Evolutionary conservation across 53 echinoderm and acorn worm genomes (phyloP).

Genomic region (Echinarachnius parma): DNA sequence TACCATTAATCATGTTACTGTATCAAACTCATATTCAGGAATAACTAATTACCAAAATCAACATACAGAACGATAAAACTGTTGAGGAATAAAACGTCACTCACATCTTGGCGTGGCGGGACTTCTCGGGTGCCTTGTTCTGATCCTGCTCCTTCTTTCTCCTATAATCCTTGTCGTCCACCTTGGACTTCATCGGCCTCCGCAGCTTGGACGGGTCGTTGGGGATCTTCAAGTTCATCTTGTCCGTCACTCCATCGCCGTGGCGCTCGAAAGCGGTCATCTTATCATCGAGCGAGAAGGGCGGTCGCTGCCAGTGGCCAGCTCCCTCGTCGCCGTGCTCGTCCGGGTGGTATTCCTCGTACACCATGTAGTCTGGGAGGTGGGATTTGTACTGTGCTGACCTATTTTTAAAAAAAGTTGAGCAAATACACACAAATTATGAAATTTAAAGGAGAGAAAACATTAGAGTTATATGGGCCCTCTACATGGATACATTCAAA

Average conservation of each 20-base stretch:
- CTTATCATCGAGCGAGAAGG: slow-evolving; percentile 84
- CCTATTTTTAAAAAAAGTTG: no score
- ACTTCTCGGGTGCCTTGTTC: slow-evolving; percentile 10
- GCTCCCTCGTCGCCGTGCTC: slow-evolving; percentile 38
- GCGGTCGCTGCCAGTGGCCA: slow-evolving; percentile 52
- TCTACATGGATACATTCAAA: no score
- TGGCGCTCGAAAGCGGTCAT: slow-evolving; percentile 79
- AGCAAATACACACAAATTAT: no score
- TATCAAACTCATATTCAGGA: no score
- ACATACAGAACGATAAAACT: no score
- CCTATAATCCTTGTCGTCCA: slow-evolving; percentile 28
- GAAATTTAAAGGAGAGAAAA: no score
- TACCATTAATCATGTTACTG: no score
- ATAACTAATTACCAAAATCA: no score
- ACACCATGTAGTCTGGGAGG: slow-evolving; percentile 97
- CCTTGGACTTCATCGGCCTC: slow-evolving; percentile 40
- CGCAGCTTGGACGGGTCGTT: slow-evolving; percentile 59
- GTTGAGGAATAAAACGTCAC: background rate
- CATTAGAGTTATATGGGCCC: no score
- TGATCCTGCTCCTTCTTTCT: slow-evolving; percentile 20
- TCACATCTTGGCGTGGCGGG: slow-evolving; percentile 39
- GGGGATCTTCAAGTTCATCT: slow-evolving; percentile 71
- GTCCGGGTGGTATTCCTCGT: slow-evolving; percentile 69
- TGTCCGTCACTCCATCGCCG: slow-evolving; percentile 67
- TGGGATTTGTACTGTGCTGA: slow-evolving; percentile 57